These are phyloP conservation scores for Clostera curtula DNA, from an alignment of 2,888 invertebrate genomes.

Conservation along the genomic window DNA sequence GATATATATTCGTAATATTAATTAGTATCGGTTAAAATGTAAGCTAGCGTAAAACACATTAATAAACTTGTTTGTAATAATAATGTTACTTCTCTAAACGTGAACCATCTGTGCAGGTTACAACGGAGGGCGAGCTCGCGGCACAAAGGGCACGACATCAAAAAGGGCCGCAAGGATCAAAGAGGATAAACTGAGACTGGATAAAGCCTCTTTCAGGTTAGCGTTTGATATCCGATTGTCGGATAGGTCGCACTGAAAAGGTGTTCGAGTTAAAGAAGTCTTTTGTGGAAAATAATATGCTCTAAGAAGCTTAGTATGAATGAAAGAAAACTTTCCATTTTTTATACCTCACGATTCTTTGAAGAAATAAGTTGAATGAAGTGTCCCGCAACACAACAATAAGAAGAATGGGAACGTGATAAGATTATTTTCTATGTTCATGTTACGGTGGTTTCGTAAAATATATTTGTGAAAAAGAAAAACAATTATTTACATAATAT, in stretches of 20 bases:
- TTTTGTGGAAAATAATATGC: constrained; percentile 21
- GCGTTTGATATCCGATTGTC: constrained; percentile 61
- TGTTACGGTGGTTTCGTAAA: too few relatives aligned
- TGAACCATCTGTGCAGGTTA: constrained; percentile 52
- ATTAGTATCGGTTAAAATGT: not conserved
- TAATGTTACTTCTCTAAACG: constrained; percentile 35
- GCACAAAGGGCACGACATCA: constrained; percentile 54
- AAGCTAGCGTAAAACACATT: not conserved
- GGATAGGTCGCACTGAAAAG: constrained; percentile 46
- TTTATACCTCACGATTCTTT: too few relatives aligned
- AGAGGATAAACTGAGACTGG: constrained; percentile 45
- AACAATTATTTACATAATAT: too few relatives aligned
- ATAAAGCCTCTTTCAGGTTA: constrained; percentile 49
- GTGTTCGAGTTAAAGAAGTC: constrained; percentile 29
- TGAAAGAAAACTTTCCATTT: constrained; percentile 8
- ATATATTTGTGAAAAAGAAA: too few relatives aligned
- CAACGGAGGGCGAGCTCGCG: constrained; percentile 19
- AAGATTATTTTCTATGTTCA: too few relatives aligned
- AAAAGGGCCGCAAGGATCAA: constrained; percentile 51
- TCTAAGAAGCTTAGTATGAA: constrained; percentile 20
- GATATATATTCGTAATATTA: too few relatives aligned
- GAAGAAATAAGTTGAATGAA: too few relatives aligned
- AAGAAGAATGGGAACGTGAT: too few relatives aligned
- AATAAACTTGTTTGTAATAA: constrained; percentile 17
- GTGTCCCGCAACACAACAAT: too few relatives aligned